phyloP scores from a whole-genome alignment of 1,140 invertebrate species.

The Pararge aegeria region DNA sequence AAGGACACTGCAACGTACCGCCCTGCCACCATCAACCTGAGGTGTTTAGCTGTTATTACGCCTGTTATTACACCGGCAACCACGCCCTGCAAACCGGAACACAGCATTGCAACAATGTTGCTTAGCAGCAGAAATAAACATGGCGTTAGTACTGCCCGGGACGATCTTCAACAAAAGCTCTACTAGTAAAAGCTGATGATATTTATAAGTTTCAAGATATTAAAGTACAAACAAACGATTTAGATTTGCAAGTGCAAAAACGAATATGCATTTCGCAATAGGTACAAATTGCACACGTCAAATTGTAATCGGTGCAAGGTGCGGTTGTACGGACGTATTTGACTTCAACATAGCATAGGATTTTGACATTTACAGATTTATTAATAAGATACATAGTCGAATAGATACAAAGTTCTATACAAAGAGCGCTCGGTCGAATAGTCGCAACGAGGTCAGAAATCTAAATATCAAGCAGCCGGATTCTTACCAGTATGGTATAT shows the following conservation, averaged over 20 bases:
- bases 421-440: slow-evolving; percentile 54
- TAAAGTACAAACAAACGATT: too few species aligned
- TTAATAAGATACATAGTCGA: slow-evolving; percentile 29
- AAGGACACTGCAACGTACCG: too few species aligned
- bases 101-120: too few species aligned
- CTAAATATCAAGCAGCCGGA: slow-evolving; percentile 67
- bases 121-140: too few species aligned
- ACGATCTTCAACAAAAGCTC: too few species aligned
- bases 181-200: too few species aligned
- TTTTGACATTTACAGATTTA: slow-evolving; percentile 34
- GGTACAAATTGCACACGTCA: slow-evolving; percentile 54
- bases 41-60: too few species aligned
- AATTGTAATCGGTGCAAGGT: slow-evolving; percentile 41
- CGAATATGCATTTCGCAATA: slow-evolving; percentile 45
- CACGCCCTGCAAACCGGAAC: too few species aligned
- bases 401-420: slow-evolving; percentile 35
- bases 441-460: slow-evolving; percentile 57
- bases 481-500: slow-evolving; percentile 53
- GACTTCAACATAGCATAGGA: slow-evolving; percentile 18
- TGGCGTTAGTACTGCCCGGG: too few species aligned
- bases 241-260: slow-evolving; percentile 28
- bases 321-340: slow-evolving; percentile 27
- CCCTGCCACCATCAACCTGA: too few species aligned
- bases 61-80: too few species aligned
- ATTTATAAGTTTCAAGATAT: too few species aligned